Percentiles rank a stretch among this genome's conserved stretches.
These are phyloP conservation scores for Meriones psammophilus DNA, from an alignment of 2,797 vertebrate genomes.

Conservation along the genomic window DNA sequence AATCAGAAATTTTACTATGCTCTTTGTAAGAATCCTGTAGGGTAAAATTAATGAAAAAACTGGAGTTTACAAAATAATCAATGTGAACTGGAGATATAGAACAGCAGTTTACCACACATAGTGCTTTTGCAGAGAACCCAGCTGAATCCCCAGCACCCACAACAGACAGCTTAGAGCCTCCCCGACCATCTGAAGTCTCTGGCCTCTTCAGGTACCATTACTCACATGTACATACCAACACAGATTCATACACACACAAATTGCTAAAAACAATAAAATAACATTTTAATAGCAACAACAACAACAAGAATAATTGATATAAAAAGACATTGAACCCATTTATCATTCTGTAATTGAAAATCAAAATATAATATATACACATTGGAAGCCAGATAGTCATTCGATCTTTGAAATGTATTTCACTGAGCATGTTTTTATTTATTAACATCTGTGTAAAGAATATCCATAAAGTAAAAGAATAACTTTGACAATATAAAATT, in stretches of 20 bases:
- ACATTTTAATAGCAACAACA: not conserved
- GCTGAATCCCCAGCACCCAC: too few species aligned
- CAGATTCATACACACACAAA: not conserved
- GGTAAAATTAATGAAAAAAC: not conserved
- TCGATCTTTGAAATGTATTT: not conserved
- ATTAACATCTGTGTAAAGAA: not conserved
- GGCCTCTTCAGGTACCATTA: not conserved
- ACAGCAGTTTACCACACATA: not conserved
- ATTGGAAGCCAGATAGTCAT: not conserved
- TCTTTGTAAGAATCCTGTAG: not conserved
- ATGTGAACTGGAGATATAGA: not conserved
- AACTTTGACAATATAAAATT: not conserved
- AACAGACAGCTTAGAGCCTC: not conserved
- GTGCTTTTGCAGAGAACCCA: not conserved
- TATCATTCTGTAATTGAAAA: conserved; percentile 2
- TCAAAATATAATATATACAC: not conserved
- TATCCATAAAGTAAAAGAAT: not conserved
- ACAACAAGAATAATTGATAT: too few species aligned
- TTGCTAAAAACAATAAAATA: not conserved
- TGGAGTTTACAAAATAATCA: not conserved
- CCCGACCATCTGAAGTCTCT: not conserved
- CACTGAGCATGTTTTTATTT: not conserved
- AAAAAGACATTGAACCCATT: not conserved
- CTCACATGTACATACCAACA: not conserved
- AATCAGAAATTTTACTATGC: not conserved